Evolutionary conservation across 2,113 vertebrate species (phyloP).

Genomic region (Etia nguti): DNA sequence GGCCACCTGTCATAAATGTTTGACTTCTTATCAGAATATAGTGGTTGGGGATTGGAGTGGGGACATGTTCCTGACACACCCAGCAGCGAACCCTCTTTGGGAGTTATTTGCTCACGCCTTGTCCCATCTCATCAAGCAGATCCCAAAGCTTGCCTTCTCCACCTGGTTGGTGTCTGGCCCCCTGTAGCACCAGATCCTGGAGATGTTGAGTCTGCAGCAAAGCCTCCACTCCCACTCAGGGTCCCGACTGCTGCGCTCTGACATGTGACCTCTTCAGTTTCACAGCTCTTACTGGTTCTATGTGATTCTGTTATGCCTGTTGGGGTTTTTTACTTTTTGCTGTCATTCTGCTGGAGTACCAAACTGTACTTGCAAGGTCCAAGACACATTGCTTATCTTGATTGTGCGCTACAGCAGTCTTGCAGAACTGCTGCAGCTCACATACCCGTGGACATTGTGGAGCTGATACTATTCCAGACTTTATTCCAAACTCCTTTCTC

Average conservation of each 20-base stretch:
- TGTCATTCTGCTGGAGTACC: neutral
- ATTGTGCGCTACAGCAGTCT: fast-evolving
- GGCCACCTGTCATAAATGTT: neutral
- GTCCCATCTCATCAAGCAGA: neutral
- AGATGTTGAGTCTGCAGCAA: neutral
- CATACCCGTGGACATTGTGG: neutral
- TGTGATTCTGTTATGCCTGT: neutral
- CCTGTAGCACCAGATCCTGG: neutral
- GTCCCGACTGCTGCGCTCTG: neutral
- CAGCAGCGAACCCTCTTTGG: neutral
- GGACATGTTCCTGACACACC: neutral
- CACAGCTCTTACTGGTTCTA: neutral
- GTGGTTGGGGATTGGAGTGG: neutral
- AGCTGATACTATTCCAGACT: neutral
- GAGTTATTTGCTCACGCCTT: neutral
- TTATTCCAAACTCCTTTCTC: neutral
- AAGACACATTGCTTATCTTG: neutral
- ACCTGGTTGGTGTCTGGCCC: neutral
- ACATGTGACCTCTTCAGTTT: neutral
- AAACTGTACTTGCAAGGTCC: neutral
- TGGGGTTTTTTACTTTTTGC: neutral
- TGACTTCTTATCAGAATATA: neutral
- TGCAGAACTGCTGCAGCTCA: neutral
- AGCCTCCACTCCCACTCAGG: neutral
- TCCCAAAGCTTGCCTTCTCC: neutral